Conservation (phyloP, 2,113 vertebrate species). For the Brevimyrus niger region DNA sequence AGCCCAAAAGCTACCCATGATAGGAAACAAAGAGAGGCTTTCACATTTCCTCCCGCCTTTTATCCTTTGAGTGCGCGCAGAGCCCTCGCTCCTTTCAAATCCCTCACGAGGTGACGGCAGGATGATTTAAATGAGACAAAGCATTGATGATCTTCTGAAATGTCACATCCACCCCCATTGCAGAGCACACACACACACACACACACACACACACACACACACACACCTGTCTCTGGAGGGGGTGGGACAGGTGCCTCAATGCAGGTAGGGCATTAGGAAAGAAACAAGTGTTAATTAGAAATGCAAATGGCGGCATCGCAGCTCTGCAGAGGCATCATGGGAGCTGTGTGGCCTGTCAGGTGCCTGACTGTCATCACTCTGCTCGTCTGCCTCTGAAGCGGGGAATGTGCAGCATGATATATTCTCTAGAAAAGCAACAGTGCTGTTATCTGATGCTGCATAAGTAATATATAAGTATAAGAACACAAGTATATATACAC, state of each 20-base stretch:
- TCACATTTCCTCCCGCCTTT: background rate
- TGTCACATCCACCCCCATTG: slow-evolving; percentile 7
- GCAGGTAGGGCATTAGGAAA: slow-evolving; percentile 43
- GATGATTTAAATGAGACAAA: background rate
- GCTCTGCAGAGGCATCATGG: slow-evolving; percentile 4
- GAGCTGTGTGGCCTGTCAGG: background rate
- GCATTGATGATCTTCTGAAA: slow-evolving; percentile 10
- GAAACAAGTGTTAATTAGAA: slow-evolving; percentile 59
- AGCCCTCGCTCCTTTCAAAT: background rate
- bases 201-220: background rate
- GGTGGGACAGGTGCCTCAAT: slow-evolving; percentile 48
- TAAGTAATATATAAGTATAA: background rate
- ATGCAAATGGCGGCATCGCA: slow-evolving; percentile 38
- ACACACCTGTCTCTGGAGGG: background rate
- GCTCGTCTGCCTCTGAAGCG: background rate
- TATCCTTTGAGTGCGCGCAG: background rate
- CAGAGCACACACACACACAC: background rate
- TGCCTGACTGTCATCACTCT: background rate
- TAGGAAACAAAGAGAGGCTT: background rate
- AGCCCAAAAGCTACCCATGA: background rate
- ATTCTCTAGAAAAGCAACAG: background rate
- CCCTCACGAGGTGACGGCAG: background rate
- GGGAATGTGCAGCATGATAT: background rate
- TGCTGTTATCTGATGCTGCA: background rate
- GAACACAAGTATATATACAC: too few species aligned